Base-by-base conservation (phyloP, 2,113 vertebrate genomes). In the Crotalus viridis region DNA sequence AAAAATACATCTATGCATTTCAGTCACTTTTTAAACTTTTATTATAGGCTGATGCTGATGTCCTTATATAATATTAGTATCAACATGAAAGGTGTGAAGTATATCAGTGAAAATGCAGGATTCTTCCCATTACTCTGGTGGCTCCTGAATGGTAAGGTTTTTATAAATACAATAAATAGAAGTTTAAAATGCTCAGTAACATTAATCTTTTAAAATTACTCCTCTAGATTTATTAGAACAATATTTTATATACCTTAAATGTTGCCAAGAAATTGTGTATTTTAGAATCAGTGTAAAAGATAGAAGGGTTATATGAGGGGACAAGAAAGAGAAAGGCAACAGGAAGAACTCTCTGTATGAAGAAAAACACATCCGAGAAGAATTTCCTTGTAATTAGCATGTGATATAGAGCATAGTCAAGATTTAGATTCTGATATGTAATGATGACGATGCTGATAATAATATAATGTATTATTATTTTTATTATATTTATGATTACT, bases 31-130 rank as follows among this genome's bases (percentile, higher is more conserved):
- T 59, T 87, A 85, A 96, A 81, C 91, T 43, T 94, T 94, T 28
- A 69, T 97, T 97, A 59, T 97, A 99, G 99, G 96, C 94, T 99
- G 95, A 98, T 99, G 97, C 97, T 99, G 93, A 99, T 99, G 99
- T 97, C 98, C 15, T 97, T 99, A 92, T 99, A 99, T 94, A 99
- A 99, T 0, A 97, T 99, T 94, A 99, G 98, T 95, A 99, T 99
- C 97, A 99, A 98, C 94, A 93, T 98, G 43, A 98, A 98, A 93
- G 99, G 99, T 88, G 96, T 99, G 94, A 98, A 98, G 94, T 98
- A 98, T 95, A 98, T 99, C 95, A 98, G 97, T 86, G 98, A 98
- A 97, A 98, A 96, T 90, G 97, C 97, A 12, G 97, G 97, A 26
- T 98, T 99, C 74, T 95, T 98, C 88, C 97, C 98, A 17, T 97